A percentile compares a stretch with the other conserved stretches of the same genome.
These are phyloP conservation scores for Caprella mutica DNA, from an alignment of 2,888 invertebrate genomes.

Conservation along the genomic window DNA sequence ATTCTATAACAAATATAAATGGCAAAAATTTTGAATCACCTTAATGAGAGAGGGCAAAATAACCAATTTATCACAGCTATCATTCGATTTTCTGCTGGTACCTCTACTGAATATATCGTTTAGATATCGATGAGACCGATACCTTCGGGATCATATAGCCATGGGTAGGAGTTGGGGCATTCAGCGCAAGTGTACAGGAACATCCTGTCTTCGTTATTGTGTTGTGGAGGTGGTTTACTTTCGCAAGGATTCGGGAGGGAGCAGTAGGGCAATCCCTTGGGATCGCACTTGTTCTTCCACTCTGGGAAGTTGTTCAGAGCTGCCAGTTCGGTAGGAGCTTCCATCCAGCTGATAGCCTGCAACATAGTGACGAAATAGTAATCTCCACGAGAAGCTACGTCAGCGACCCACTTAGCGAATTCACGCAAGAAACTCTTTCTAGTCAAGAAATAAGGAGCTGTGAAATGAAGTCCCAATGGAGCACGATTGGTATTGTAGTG, in stretches of 20 bases:
- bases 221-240: constrained; percentile 46
- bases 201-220: constrained; percentile 28
- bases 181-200: constrained; percentile 46
- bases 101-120: too few species aligned
- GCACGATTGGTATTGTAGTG: constrained; percentile 87
- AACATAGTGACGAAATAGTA: constrained; percentile 63
- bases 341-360: constrained; percentile 91
- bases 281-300: constrained; percentile 91
- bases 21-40: too few species aligned
- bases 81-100: too few species aligned
- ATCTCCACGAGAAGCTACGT: constrained; percentile 74
- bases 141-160: constrained; percentile 87
- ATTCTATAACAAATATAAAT: too few species aligned
- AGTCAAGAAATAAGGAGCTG: constrained; percentile 87
- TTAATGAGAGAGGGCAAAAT: too few species aligned
- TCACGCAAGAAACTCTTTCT: constrained; percentile 86
- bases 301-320: constrained; percentile 80
- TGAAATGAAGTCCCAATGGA: constrained; percentile 70
- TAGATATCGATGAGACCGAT: too few species aligned
- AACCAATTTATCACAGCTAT: too few species aligned
- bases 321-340: constrained; percentile 77
- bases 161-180: constrained; percentile 88
- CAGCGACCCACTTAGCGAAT: constrained; percentile 81
- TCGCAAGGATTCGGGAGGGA: constrained; percentile 84
- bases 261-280: constrained; percentile 84